phyloP scores from a whole-genome alignment of 2,113 vertebrate species.

The Deroptyus accipitrinus region DNA sequence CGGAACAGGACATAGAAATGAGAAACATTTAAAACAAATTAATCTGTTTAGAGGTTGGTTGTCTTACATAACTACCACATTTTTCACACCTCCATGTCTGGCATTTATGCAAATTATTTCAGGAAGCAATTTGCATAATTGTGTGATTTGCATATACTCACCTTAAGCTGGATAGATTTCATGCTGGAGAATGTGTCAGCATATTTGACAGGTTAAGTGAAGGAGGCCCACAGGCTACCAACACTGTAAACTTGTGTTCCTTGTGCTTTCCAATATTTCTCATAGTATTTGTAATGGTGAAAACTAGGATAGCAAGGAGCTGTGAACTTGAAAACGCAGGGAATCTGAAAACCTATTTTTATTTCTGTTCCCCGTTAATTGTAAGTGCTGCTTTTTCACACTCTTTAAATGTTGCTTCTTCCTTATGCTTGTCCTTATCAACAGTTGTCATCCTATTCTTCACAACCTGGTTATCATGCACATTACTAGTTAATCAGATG shows the following conservation, averaged over 20 bases:
- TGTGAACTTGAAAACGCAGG: background rate
- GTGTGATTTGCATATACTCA: background rate
- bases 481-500: background rate
- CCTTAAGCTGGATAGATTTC: background rate
- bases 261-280: background rate
- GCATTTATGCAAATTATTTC: constrained; percentile 15
- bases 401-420: background rate
- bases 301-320: background rate
- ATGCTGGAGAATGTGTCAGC: background rate
- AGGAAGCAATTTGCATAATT: background rate
- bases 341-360: background rate
- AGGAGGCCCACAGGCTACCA: background rate
- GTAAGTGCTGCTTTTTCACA: background rate
- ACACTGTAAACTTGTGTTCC: background rate
- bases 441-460: background rate
- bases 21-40: background rate
- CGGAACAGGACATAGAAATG: background rate
- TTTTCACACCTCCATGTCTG: constrained; percentile 20
- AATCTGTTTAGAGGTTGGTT: background rate
- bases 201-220: background rate
- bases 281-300: background rate
- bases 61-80: background rate
- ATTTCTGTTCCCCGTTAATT: background rate
- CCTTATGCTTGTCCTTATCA: background rate
- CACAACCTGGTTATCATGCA: background rate